These are phyloP conservation scores for Ophonus ardosiacus DNA, from an alignment of 2,888 invertebrate species.

Conservation along the genomic window DNA sequence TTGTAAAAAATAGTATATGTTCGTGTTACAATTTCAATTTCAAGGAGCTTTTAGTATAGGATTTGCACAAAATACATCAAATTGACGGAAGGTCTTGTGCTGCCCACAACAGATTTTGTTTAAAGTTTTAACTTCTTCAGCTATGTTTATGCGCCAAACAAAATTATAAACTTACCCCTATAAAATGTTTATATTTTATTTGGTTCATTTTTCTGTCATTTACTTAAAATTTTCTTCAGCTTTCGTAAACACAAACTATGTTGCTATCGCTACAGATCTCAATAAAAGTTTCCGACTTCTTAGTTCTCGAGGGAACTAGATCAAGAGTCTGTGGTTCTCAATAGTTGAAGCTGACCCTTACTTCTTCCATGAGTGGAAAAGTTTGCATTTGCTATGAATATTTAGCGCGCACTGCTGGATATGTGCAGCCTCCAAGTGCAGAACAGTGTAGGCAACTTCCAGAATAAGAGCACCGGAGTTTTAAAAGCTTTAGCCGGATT, in stretches of 20 bases:
- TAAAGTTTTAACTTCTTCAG: too few species aligned
- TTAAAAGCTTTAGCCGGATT: slow-evolving; percentile 53
- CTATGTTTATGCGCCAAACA: too few species aligned
- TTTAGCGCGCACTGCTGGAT: slow-evolving; percentile 10
- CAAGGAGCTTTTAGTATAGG: too few species aligned
- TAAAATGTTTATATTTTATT: neutral
- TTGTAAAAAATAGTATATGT: too few species aligned
- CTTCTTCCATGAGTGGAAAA: slow-evolving; percentile 21
- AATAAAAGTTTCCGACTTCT: slow-evolving; percentile 6
- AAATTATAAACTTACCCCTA: too few species aligned
- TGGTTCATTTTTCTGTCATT: neutral
- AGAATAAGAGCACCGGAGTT: slow-evolving; percentile 39
- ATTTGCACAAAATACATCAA: too few species aligned
- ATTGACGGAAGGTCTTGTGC: too few species aligned
- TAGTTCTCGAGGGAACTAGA: neutral
- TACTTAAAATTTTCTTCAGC: neutral
- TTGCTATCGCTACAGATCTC: neutral
- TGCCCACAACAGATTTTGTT: too few species aligned
- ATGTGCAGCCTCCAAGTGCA: slow-evolving; percentile 35
- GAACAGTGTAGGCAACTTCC: slow-evolving; percentile 42
- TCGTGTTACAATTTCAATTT: too few species aligned
- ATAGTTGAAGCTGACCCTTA: slow-evolving; percentile 25
- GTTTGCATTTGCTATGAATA: slow-evolving; percentile 41
- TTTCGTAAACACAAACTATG: neutral
- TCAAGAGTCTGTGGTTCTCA: slow-evolving; percentile 3